A percentile compares a stretch with the other conserved stretches of the same genome.
Conservation (phyloP, 2,888 invertebrate genomes). For the Tetrapedia diversipes region DNA sequence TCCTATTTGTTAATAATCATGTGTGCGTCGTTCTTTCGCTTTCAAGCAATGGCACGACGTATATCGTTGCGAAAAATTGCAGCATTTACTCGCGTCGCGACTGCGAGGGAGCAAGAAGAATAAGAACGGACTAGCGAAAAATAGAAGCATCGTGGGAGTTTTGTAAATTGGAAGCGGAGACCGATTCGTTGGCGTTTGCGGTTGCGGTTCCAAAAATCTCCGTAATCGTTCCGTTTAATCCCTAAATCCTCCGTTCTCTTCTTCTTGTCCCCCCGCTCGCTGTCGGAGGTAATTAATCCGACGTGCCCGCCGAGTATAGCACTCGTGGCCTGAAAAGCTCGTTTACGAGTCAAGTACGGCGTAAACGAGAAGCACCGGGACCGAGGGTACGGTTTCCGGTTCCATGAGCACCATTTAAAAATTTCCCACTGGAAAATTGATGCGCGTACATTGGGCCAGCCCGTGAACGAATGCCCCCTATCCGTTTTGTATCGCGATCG, state of each 20-base stretch:
- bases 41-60: too few relatives aligned
- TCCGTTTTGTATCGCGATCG: neutral
- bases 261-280: neutral
- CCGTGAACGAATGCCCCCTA: neutral
- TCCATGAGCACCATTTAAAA: conserved; percentile 57
- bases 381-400: conserved; percentile 47
- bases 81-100: too few relatives aligned
- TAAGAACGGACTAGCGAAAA: too few relatives aligned
- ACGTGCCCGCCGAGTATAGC: conserved; percentile 54
- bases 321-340: conserved; percentile 59
- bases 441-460: conserved; percentile 15
- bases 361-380: conserved; percentile 50
- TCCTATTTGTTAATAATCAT: too few relatives aligned
- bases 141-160: too few relatives aligned
- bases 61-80: neutral
- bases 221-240: neutral
- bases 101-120: too few relatives aligned
- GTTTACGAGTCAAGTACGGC: conserved; percentile 50
- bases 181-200: neutral
- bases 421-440: conserved; percentile 43
- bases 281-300: conserved; percentile 56
- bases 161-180: neutral
- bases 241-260: neutral
- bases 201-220: neutral
- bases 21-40: too few relatives aligned